Conservation (phyloP, 2,113 vertebrate genomes). For the Taxidea taxus region DNA sequence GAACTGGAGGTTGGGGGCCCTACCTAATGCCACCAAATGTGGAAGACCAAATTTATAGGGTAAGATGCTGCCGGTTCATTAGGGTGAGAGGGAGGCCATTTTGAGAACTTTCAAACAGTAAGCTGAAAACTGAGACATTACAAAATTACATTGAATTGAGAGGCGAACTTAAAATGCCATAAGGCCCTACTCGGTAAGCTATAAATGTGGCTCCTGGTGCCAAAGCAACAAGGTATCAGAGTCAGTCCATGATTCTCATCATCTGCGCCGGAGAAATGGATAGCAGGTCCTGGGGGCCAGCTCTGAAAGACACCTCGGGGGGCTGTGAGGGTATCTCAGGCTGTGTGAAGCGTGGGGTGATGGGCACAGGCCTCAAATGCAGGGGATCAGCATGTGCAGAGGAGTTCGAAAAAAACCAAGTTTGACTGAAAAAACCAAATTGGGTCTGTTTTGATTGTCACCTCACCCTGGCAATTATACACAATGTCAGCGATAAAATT, state of each 20-base stretch:
- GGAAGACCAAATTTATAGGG: not conserved
- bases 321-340: not conserved
- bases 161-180: not conserved
- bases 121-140: not conserved
- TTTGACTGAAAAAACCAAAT: not conserved
- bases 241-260: not conserved
- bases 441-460: not conserved
- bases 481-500: not conserved
- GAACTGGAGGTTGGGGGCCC: not conserved
- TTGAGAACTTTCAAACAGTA: not conserved
- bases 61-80: not conserved
- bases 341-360: not conserved
- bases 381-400: not conserved
- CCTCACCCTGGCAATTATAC: not conserved
- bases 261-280: not conserved
- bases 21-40: not conserved
- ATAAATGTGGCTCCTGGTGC: not conserved
- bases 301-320: not conserved
- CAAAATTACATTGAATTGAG: not conserved
- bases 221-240: not conserved
- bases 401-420: not conserved
- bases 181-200: not conserved
- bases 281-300: not conserved
- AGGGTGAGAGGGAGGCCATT: not conserved
- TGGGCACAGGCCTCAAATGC: rapidly evolving